Percentiles rank a stretch among this genome's conserved stretches.
Conservation (phyloP, 2,888 invertebrate genomes). For the Machimus atricapillus region DNA sequence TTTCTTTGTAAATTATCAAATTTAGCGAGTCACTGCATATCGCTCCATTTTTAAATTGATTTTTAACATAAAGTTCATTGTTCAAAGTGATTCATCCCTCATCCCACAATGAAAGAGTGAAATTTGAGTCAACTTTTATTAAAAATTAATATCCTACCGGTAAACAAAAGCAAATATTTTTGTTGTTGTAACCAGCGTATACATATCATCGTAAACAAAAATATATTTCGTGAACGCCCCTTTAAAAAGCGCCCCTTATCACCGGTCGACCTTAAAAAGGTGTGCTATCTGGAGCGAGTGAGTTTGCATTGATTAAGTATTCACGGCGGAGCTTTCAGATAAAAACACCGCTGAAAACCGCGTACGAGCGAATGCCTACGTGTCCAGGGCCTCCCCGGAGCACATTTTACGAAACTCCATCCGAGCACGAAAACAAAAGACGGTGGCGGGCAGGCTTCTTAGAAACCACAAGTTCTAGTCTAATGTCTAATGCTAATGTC, state of each 20-base stretch:
- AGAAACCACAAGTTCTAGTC: neutral
- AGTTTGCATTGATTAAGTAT: conserved; percentile 1
- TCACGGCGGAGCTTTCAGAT: neutral
- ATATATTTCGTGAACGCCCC: neutral
- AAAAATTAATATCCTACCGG: neutral
- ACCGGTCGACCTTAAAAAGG: neutral
- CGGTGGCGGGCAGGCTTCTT: neutral
- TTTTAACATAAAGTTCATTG: neutral
- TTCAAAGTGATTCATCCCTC: neutral
- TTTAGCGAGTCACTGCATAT: neutral
- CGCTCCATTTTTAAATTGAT: neutral
- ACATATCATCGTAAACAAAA: neutral
- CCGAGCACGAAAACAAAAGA: neutral
- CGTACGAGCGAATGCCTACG: neutral
- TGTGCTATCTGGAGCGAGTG: neutral
- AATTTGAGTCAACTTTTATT: neutral
- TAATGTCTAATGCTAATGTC: neutral
- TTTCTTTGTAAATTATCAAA: neutral
- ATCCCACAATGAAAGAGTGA: neutral
- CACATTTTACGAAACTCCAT: neutral
- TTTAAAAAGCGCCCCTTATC: neutral
- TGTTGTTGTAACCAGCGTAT: neutral
- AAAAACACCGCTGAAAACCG: neutral
- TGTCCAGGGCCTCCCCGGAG: neutral
- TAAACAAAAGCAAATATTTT: neutral